Base-by-base conservation (phyloP, 2,113 vertebrate genomes). In the Megaceryle maxima region DNA sequence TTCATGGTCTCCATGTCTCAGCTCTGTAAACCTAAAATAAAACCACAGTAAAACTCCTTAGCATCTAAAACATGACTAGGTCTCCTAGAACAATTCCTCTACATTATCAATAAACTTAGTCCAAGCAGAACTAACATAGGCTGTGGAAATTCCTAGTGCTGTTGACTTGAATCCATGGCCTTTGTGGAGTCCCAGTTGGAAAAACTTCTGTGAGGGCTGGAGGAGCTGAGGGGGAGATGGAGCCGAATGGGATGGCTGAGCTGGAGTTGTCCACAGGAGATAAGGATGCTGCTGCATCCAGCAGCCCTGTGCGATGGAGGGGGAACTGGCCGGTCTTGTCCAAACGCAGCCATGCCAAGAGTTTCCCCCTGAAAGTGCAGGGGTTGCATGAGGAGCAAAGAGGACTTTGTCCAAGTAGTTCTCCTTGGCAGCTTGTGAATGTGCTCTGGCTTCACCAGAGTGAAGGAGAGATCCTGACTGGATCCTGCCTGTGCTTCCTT, bases 291-390 rank as follows among this genome's bases (percentile, higher is more conserved):
- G 67, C 85, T 41, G 88, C 63, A 77, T 78, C 88, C 44, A 20
- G 19, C 7, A 7, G 75, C 59, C 26, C 26, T 0, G 0, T 1
- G 7, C 41, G 0, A 6, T 1, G 33, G 50, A 81, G 33, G 12
- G 2, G 37, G 44, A 74, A n/a, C 68, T 0, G 1, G 11, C 37
- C 0, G 0, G 18, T n/a, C 37, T 24, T 26, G 4, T 43, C 83
- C 11, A 5, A 87, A 62, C 56, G 37, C 56, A 82, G 46, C 74
- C 6, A 1, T 14, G 88, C 82, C 59, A 63, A 59, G 46, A 86
- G 68, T 12, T 76, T 73, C 69, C 28, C 64, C 33, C 59, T 62
- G 87, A 92, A 78, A 83, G 63, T 16, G 28, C 50, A 83, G 44
- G 16, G 41, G 15, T 57, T 66, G 63, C 43, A 17, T 11, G 41